Evolutionary conservation across 2,888 invertebrate genomes (phyloP).

Genomic region (Raillietiella orientalis): DNA sequence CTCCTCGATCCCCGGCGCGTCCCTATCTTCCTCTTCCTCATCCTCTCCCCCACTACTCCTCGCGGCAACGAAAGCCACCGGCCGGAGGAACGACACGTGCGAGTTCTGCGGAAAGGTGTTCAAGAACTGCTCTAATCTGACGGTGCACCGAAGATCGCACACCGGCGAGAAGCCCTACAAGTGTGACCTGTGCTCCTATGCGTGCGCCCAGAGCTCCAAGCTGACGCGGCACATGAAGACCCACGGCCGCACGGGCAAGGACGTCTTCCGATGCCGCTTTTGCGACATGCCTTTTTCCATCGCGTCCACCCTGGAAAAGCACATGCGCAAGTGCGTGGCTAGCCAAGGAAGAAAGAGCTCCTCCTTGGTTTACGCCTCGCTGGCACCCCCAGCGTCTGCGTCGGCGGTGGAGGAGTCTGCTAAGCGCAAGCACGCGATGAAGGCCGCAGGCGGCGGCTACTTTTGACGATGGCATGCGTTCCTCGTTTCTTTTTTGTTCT

Average conservation of each 20-base stretch:
- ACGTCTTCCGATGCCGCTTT: slow-evolving; percentile 92
- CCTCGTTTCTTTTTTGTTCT: no score
- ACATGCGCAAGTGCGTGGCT: slow-evolving; percentile 98
- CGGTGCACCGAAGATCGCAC: slow-evolving; percentile 86
- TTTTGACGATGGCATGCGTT: no score
- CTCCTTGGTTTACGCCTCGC: no score
- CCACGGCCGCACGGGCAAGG: slow-evolving; percentile 86
- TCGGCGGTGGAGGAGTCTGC: no score
- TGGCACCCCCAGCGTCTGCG: no score
- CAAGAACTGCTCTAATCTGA: slow-evolving; percentile 81
- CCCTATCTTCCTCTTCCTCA: slow-evolving; percentile 7
- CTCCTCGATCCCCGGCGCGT: no score
- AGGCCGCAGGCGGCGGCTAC: no score
- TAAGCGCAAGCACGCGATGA: no score
- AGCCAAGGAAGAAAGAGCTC: slow-evolving; percentile 49
- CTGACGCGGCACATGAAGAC: slow-evolving; percentile 99
- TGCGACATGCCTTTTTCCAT: slow-evolving; percentile 99
- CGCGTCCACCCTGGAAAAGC: slow-evolving; percentile 94
- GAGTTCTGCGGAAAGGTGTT: slow-evolving; percentile 50
- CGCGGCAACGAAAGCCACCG: slow-evolving; percentile 9
- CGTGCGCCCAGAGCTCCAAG: slow-evolving; percentile 98
- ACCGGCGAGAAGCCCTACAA: slow-evolving; percentile 98
- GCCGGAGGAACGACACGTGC: slow-evolving; percentile 67
- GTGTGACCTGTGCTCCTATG: slow-evolving; percentile 91
- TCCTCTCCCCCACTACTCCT: slow-evolving; percentile 6